These are phyloP conservation scores for Dynastes hyllus DNA, from an alignment of 2,888 invertebrate genomes.

Conservation along the genomic window DNA sequence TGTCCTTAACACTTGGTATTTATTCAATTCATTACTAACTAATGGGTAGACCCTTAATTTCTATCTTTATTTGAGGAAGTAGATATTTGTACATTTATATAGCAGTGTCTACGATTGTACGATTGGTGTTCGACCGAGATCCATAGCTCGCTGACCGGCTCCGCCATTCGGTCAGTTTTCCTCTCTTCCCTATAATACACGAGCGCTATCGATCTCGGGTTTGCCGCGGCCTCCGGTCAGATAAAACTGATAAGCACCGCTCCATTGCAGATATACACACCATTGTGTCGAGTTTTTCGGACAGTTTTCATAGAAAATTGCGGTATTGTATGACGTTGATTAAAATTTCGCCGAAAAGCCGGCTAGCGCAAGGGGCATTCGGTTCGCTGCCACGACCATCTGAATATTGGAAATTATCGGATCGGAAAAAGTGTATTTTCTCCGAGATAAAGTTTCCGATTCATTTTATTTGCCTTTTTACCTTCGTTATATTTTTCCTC, in stretches of 20 bases:
- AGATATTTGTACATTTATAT: not conserved
- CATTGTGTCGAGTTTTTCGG: constrained; percentile 48
- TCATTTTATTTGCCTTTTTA: not conserved
- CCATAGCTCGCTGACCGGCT: not conserved
- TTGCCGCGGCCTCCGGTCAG: not conserved
- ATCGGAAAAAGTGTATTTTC: constrained; percentile 29
- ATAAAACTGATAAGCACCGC: constrained; percentile 44
- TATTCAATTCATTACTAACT: too few species aligned
- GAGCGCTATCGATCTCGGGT: constrained; percentile 30
- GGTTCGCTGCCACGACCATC: constrained; percentile 37
- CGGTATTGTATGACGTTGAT: constrained; percentile 47
- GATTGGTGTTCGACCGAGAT: not conserved
- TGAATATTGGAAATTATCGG: constrained; percentile 38
- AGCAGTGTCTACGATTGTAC: not conserved
- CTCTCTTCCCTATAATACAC: constrained; percentile 24
- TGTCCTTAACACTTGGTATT: too few species aligned
- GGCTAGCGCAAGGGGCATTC: not conserved
- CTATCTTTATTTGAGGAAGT: too few species aligned
- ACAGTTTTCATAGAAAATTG: constrained; percentile 50
- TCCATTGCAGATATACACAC: constrained; percentile 48
- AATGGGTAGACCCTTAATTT: too few species aligned
- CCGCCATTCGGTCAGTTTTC: constrained; percentile 5
- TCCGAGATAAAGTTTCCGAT: constrained; percentile 6
- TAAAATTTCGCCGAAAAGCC: constrained; percentile 43
- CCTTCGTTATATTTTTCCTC: not conserved